Base-by-base conservation (phyloP, 2,888 invertebrate species). In the Cloeon dipterum region DNA sequence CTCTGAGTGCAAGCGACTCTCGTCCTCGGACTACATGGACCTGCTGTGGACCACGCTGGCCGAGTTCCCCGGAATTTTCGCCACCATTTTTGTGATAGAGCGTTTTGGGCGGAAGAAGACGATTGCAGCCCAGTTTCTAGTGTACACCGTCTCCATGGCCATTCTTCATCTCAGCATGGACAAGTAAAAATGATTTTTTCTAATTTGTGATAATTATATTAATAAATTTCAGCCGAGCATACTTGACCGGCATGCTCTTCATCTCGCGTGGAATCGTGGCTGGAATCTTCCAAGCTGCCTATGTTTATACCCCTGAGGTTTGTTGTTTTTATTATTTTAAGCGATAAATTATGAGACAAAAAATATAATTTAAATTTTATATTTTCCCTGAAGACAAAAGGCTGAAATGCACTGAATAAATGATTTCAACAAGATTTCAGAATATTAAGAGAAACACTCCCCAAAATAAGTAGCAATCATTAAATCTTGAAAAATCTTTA, bases 301-400 rank as follows among this genome's bases (percentile, higher is more conserved):
- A 91, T 51, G 88, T 91, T 4, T 93, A 93, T 51, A 93, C 91
- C 5, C 89, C 91, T 5, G 91, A 91, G 68, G 68, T 68, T n/a
- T n/a, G n/a, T n/a, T n/a, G n/a, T n/a, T n/a, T n/a, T n/a, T n/a
- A n/a, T n/a, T n/a, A n/a, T n/a, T n/a, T n/a, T n/a, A n/a, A n/a
- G n/a, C n/a, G n/a, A n/a, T n/a, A n/a, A n/a, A n/a, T n/a, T n/a
- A n/a, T n/a, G n/a, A n/a, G n/a, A n/a, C n/a, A n/a, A 47, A 55
- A 35, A 18, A 37, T 32, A 10, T 17, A 26, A 38, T 17, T 37
- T 26, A 23, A 3, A 41, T 37, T 42, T 26, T 29, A 2, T 13
- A 17, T 32, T 40, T 36, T 16, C n/a, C n/a, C n/a, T n/a, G n/a
- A n/a, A n/a, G n/a, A n/a, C n/a, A n/a, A n/a, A n/a, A n/a, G n/a